Evolutionary conservation across 2,888 invertebrate species (phyloP).

Genomic region (Callyntrura guangdongensis): DNA sequence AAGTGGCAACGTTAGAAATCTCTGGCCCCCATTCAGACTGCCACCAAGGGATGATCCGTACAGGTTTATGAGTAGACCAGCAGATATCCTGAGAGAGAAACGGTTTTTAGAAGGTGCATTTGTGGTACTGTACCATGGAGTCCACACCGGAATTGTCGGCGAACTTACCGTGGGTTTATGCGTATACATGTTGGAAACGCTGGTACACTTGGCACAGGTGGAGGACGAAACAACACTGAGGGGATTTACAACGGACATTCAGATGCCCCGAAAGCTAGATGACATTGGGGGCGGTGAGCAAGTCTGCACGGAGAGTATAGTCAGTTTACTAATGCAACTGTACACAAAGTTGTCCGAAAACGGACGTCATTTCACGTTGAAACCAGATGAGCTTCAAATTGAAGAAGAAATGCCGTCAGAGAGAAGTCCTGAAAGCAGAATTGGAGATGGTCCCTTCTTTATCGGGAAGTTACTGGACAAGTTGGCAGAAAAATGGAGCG

Average conservation of each 20-base stretch:
- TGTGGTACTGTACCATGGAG: slow-evolving; percentile 68
- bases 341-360: slow-evolving; percentile 59
- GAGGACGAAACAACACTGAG: slow-evolving; percentile 25
- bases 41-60: slow-evolving; percentile 19
- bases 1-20: slow-evolving; percentile 44
- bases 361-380: slow-evolving; percentile 5
- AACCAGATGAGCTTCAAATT: background rate
- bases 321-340: slow-evolving; percentile 75
- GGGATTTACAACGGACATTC: slow-evolving; percentile 44
- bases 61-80: slow-evolving; percentile 62
- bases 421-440: slow-evolving; percentile 33
- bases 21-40: slow-evolving; percentile 80
- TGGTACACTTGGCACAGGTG: slow-evolving; percentile 15
- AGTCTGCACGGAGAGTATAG: slow-evolving; percentile 46
- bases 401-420: slow-evolving; percentile 60
- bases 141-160: slow-evolving; percentile 67
- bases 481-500: slow-evolving; percentile 47
- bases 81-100: slow-evolving; percentile 68
- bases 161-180: slow-evolving; percentile 73
- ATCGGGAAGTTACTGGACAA: slow-evolving; percentile 73
- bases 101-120: slow-evolving; percentile 70
- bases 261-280: background rate
- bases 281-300: background rate
- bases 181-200: slow-evolving; percentile 78
- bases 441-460: slow-evolving; percentile 79